A percentile compares a stretch with the other conserved stretches of the same genome.
These are phyloP conservation scores for Prionace glauca DNA, from an alignment of 2,797 vertebrate genomes.

Conservation along the genomic window DNA sequence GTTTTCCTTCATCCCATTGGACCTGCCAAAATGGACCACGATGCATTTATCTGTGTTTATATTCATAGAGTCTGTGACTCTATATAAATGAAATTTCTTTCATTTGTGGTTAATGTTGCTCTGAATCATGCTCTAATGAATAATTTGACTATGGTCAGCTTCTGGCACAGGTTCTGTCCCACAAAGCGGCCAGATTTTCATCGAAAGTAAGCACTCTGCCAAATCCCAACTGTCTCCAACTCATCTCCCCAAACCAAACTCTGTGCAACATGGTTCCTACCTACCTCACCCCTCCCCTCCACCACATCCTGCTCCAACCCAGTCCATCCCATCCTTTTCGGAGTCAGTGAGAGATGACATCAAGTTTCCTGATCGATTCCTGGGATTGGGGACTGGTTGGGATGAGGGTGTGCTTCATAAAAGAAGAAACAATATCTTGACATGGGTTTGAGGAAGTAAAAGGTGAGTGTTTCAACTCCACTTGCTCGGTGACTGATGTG, in stretches of 20 bases:
- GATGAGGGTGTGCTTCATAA: not conserved
- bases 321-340: not conserved
- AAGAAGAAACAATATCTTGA: not conserved
- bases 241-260: not conserved
- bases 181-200: not conserved
- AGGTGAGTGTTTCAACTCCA: not conserved
- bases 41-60: too few species aligned
- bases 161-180: not conserved
- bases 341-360: not conserved
- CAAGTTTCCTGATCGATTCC: not conserved
- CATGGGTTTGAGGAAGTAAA: not conserved
- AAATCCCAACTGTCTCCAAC: not conserved
- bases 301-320: not conserved
- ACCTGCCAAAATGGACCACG: too few species aligned
- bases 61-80: too few species aligned
- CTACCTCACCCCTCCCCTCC: not conserved
- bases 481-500: not conserved
- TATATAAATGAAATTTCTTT: not conserved
- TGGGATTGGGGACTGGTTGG: not conserved
- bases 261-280: not conserved
- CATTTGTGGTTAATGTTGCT: not conserved
- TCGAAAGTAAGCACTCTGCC: not conserved
- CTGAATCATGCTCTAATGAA: not conserved
- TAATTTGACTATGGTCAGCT: not conserved
- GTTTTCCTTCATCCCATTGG: too few species aligned